A percentile compares a stretch with the other conserved stretches of the same genome.
phyloP scores from a whole-genome alignment of 2,797 vertebrate genomes.

The Pangasius macronema region DNA sequence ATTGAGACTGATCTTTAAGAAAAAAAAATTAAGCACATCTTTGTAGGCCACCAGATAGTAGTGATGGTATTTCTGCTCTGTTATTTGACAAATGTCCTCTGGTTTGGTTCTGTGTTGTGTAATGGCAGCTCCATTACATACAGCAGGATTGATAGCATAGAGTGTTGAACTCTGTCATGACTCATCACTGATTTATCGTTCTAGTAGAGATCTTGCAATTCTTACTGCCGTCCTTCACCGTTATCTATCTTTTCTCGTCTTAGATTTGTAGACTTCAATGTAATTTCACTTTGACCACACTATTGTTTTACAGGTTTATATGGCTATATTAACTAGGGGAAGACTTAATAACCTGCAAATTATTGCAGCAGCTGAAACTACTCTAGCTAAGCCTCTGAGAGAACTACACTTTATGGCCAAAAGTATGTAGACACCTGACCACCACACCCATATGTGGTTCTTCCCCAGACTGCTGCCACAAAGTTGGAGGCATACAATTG shows the following conservation, averaged over 20 bases:
- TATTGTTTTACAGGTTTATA: background rate
- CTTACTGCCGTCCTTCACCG: background rate
- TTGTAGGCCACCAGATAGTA: background rate
- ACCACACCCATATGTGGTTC: background rate
- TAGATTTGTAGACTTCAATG: background rate
- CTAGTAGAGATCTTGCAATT: background rate
- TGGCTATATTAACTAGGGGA: background rate
- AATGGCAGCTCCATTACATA: slow-evolving; percentile 27
- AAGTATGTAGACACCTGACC: background rate
- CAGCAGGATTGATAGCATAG: slow-evolving; percentile 1
- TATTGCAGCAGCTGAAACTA: background rate
- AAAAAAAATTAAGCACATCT: background rate
- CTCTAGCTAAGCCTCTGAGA: background rate
- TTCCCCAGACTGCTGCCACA: background rate
- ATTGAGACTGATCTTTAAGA: background rate
- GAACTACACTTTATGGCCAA: background rate
- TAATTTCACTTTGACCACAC: background rate
- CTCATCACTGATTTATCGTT: background rate
- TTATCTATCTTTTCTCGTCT: background rate
- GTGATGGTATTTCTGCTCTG: background rate
- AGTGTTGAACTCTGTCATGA: slow-evolving; percentile 30
- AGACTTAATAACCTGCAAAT: background rate
- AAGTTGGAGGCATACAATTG: background rate
- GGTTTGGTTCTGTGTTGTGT: background rate
- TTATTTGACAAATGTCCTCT: slow-evolving; percentile 20